Evolutionary conservation across 2,888 invertebrate genomes (phyloP).

Genomic region (Synergus umbraculus): DNA sequence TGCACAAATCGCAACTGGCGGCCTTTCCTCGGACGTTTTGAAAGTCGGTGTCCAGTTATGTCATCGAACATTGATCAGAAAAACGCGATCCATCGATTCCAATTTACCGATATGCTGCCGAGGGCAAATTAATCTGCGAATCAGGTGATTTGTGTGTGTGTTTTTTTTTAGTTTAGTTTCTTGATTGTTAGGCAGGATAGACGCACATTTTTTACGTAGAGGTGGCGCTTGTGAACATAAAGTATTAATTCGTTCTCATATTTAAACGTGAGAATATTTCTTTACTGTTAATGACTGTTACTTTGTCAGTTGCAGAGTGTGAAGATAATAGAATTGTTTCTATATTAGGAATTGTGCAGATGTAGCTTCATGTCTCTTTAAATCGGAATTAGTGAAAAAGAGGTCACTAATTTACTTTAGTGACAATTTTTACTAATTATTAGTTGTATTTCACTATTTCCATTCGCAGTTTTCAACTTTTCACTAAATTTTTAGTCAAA

Average conservation of each 20-base stretch:
- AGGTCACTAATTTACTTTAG: no score
- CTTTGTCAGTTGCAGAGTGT: neutral
- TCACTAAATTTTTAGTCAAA: no score
- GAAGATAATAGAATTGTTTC: slow-evolving; percentile 6
- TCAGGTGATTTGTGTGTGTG: neutral
- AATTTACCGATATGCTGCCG: slow-evolving; percentile 15
- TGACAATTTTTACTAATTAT: no score
- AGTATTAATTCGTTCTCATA: slow-evolving; percentile 21
- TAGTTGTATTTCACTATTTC: no score
- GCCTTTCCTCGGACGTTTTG: slow-evolving; percentile 21
- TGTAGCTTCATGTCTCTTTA: neutral
- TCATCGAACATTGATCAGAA: slow-evolving; percentile 32
- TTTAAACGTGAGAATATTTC: slow-evolving; percentile 20
- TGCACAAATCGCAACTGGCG: neutral
- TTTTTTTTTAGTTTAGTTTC: neutral
- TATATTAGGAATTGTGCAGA: slow-evolving; percentile 1
- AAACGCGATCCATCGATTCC: slow-evolving; percentile 32
- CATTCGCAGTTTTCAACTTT: no score
- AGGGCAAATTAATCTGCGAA: slow-evolving; percentile 18
- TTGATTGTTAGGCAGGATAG: neutral
- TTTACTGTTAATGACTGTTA: neutral
- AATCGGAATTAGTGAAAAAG: no score
- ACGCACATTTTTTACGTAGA: neutral
- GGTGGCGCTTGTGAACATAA: slow-evolving; percentile 22
- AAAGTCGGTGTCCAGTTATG: slow-evolving; percentile 37